Conservation (phyloP, 2,888 invertebrate genomes). For the Strigamia transsilvanica region DNA sequence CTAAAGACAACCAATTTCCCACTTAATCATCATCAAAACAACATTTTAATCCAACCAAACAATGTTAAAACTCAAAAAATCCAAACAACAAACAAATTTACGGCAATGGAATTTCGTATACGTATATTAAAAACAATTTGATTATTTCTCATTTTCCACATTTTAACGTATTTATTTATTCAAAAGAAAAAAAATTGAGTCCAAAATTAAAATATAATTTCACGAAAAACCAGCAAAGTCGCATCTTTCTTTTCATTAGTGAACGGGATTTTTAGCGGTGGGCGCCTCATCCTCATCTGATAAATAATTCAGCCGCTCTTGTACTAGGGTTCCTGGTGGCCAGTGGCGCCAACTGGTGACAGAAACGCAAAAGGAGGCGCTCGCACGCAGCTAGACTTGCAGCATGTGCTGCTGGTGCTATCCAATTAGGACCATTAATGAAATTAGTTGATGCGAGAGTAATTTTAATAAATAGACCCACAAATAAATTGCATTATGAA, state of each 20-base stretch:
- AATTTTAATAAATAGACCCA: constrained; percentile 46
- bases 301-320: background rate
- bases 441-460: constrained; percentile 52
- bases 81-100: background rate
- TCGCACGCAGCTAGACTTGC: background rate
- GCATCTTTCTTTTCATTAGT: constrained; percentile 8
- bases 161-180: background rate
- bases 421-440: constrained; percentile 52
- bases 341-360: background rate
- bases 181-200: background rate
- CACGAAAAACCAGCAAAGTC: background rate
- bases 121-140: too few relatives aligned
- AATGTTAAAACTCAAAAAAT: background rate
- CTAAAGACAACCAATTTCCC: background rate
- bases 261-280: constrained; percentile 8
- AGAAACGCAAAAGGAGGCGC: constrained; percentile 7
- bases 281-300: constrained; percentile 8
- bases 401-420: constrained; percentile 5
- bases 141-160: too few relatives aligned
- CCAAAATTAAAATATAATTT: background rate
- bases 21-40: background rate
- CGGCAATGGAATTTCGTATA: background rate
- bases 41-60: background rate
- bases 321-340: background rate
- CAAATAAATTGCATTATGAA: constrained; percentile 32